These are phyloP conservation scores for Etheostoma nigrum DNA, from an alignment of 2,797 vertebrate species.

Conservation along the genomic window DNA sequence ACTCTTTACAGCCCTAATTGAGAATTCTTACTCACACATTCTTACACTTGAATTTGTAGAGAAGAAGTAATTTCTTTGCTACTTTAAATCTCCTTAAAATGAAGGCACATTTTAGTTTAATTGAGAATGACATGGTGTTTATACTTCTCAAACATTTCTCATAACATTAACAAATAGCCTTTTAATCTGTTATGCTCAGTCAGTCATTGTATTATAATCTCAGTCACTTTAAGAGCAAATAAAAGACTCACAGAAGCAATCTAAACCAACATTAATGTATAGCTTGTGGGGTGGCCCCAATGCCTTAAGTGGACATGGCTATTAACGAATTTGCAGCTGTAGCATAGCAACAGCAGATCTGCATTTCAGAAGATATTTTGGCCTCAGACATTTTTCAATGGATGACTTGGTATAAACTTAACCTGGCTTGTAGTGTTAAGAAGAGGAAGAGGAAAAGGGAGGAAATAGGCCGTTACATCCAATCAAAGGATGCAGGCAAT, in stretches of 20 bases:
- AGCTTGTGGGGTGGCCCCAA: conserved; percentile 10
- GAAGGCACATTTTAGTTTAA: neutral
- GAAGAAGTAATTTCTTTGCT: neutral
- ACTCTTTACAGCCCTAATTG: conserved; percentile 34
- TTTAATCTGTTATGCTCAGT: neutral
- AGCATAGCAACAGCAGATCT: conserved; percentile 1
- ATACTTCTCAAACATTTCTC: neutral
- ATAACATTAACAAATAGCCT: neutral
- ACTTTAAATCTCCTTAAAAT: conserved; percentile 1
- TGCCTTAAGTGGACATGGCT: neutral
- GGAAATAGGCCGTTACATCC: conserved; percentile 42
- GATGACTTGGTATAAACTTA: conserved; percentile 18
- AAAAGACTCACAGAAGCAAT: conserved; percentile 1
- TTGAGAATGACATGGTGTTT: neutral
- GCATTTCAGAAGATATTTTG: neutral
- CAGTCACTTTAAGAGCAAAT: neutral
- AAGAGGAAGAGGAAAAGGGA: conserved; percentile 18
- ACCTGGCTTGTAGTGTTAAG: neutral
- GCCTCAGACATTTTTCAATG: neutral
- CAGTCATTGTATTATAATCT: neutral
- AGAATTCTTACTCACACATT: conserved; percentile 24
- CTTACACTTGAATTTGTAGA: conserved; percentile 10
- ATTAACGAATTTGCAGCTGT: conserved; percentile 22
- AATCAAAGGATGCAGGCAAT: conserved; percentile 40
- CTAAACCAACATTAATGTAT: conserved; percentile 19